Evolutionary conservation across 2,113 vertebrate species (phyloP), one percentile per base, ranked within the genome.

Genomic region (Pteruthius melanotis): DNA sequence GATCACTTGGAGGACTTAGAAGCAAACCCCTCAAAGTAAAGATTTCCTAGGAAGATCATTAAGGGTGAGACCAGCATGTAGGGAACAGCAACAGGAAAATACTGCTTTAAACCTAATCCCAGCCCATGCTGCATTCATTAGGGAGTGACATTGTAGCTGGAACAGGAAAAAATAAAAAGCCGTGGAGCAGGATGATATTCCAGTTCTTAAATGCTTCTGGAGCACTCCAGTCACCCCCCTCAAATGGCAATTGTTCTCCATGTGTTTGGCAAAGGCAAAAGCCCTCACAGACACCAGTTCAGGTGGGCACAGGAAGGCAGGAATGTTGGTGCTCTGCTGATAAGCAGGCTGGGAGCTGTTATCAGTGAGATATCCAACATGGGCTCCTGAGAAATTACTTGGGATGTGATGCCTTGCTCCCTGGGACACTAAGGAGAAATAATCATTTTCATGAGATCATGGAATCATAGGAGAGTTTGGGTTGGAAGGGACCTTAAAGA

Each of bases 11-110:
- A 54, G 75, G 44, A 44, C 93, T 90, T 60, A 66, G 69, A 93
- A 81, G 75, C 79, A 84, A 96, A 84, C 44, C 72, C 87, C 95
- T 97, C 94, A 95, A 96, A 93, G 94, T 93, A 95, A 97, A 92
- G 95, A 94, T 96, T 97, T 97, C 96, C 88, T 95, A 84, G 20
- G 76, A 79, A 92, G 93, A 94, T 93, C 94, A 86, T 93, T 85
- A 94, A 95, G 83, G 95, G 94, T 87, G 88, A 3, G 15, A 97
- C 95, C 84, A 83, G 90, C 95, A 87, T 83, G 84, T 92, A 89
- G 92, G 95, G 90, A 92, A 84, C 89, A 95, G 94, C 81, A 91
- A 50, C 40, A 93, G 94, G 78, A 96, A 95, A 95, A 94, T 16
- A 64, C 54, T 64, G 78, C 83, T 95, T 97, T 96, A 91, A 97